Evolutionary conservation across 1,140 invertebrate genomes (phyloP).

Genomic region (Pseudomyrmex pallidus): DNA sequence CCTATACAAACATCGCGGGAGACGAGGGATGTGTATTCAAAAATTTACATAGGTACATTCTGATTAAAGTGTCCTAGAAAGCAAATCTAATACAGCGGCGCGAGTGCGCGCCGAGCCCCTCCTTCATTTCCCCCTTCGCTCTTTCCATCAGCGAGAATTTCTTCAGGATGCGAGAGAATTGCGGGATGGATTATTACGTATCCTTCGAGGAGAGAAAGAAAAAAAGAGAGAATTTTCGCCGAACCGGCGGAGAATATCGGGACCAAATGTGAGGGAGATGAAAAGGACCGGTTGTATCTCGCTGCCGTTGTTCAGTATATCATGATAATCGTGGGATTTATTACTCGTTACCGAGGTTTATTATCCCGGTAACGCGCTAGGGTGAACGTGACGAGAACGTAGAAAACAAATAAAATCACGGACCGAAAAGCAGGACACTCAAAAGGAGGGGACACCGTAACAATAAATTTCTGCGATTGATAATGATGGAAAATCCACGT

Average conservation of each 20-base stretch:
- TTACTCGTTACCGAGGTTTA: slow-evolving; percentile 63
- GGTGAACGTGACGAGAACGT: slow-evolving; percentile 57
- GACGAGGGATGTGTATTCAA: slow-evolving; percentile 85
- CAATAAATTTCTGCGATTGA: slow-evolving; percentile 48
- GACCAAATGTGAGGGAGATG: slow-evolving; percentile 32
- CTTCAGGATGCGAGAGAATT: slow-evolving; percentile 40
- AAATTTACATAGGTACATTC: slow-evolving; percentile 86
- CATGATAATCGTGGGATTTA: slow-evolving; percentile 68
- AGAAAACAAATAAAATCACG: slow-evolving; percentile 53
- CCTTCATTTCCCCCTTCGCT: background rate
- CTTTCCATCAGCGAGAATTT: slow-evolving; percentile 9
- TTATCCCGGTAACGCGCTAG: slow-evolving; percentile 47
- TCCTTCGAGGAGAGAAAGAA: slow-evolving; percentile 56
- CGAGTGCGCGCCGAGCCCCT: slow-evolving; percentile 37
- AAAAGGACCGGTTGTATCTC: slow-evolving; percentile 64
- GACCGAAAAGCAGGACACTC: slow-evolving; percentile 38
- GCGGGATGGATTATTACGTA: slow-evolving; percentile 69
- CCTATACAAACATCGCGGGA: slow-evolving; percentile 85
- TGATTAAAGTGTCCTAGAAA: slow-evolving; percentile 86
- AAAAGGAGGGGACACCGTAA: slow-evolving; percentile 12
- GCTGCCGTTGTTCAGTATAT: slow-evolving; percentile 59
- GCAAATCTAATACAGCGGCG: slow-evolving; percentile 84
- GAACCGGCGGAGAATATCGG: slow-evolving; percentile 63
- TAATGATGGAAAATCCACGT: slow-evolving; percentile 33
- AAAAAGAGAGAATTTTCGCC: slow-evolving; percentile 48